Evolutionary conservation across 2,113 vertebrate genomes (phyloP), one percentile per base, ranked within the genome.

Genomic region (Psittacus erithacus): DNA sequence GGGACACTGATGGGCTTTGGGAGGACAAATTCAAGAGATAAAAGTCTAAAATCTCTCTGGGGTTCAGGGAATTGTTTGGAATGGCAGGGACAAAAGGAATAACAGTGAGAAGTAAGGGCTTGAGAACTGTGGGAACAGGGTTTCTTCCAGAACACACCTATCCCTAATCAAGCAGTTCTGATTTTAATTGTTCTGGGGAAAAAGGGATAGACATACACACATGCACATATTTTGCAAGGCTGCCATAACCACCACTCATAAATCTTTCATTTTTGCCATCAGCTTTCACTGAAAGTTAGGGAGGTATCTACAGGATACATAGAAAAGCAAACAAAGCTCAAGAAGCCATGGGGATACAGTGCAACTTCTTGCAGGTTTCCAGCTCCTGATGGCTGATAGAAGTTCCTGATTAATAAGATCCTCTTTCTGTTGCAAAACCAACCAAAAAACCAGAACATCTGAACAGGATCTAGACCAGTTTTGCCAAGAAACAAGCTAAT

Each of bases 241-340:
- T 84, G 52, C 33, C 35, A 57, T 39, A 62, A 33, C 31, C 22
- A 43, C 35, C 41, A 49, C 8, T 55, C 24, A 35, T 17, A 84
- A 68, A 63, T 44, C 15, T 60, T 60, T 68, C 17, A 38, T 57
- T 76, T 80, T 79, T 57, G 29, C 62, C 35, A 49, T 31, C 68
- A 84, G 22, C 68, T 84, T 79, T 50, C 62, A 44, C 23, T 17
- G 16, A 57, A 49, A 81, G 33, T 31, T 70, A 24, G 55, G 12
- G 33, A 69, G 16, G 25, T 33, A 43, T 16, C 63, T 50, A 44
- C 20, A 17, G 16, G 20, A 53, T 4, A 28, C 0, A 0, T 9
- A 44, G n/a, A 47, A 35, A 38, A 67, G 18, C 71, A 52, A 69
- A 64, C 55, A 23, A 59, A 67, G 22, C 27, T 74, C 11, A 79